Conservation (phyloP, 2,888 invertebrate genomes). For the Orthonevra nobilis region DNA sequence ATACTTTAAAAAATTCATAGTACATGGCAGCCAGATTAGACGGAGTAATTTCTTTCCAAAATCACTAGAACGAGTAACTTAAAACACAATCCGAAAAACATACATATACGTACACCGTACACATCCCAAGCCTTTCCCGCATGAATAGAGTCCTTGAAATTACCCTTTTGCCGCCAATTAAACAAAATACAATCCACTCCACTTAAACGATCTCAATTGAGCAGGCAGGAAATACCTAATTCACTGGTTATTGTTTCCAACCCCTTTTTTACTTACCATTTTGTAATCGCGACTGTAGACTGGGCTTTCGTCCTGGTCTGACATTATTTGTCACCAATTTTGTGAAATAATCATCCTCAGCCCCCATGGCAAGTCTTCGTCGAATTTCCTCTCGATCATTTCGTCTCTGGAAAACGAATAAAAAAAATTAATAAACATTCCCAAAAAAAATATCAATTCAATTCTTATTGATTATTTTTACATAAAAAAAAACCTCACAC, state of each 20-base stretch:
- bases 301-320: constrained; percentile 90
- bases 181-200: constrained; percentile 10
- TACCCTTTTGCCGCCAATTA: no score
- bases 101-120: no score
- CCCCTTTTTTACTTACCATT: constrained; percentile 82
- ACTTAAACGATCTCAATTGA: constrained; percentile 1
- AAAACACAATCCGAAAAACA: no score
- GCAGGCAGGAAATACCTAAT: not conserved
- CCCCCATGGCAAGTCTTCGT: constrained; percentile 91
- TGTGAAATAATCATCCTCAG: constrained; percentile 87
- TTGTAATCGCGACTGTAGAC: constrained; percentile 92
- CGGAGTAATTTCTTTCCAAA: no score
- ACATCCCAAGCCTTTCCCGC: no score
- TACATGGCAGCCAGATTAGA: no score
- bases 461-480: not conserved
- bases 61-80: no score
- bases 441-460: not conserved
- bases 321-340: constrained; percentile 82
- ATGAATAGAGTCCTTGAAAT: not conserved
- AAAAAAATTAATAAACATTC: constrained; percentile 37
- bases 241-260: not conserved
- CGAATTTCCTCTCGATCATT: constrained; percentile 96
- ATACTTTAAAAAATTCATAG: no score
- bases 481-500: constrained; percentile 68
- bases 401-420: constrained; percentile 85